Evolutionary conservation across 2,113 vertebrate genomes (phyloP).

Genomic region (Caretta caretta): DNA sequence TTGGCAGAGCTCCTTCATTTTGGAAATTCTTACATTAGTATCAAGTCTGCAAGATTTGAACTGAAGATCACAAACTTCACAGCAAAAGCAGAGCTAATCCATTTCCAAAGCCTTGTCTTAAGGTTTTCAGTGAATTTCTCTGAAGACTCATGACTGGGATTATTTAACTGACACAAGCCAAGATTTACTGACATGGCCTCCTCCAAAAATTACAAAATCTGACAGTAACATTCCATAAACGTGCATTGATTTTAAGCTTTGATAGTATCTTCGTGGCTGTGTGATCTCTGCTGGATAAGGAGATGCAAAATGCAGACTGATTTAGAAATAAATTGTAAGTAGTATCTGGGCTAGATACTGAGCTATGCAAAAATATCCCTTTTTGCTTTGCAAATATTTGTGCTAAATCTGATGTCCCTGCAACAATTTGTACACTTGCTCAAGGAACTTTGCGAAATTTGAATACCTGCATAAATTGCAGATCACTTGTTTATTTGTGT

Average conservation of each 20-base stretch:
- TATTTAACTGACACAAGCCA: not conserved
- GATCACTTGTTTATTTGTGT: not conserved
- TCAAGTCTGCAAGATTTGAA: rapidly evolving
- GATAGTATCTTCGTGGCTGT: slow-evolving; percentile 39
- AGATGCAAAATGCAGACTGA: slow-evolving; percentile 28
- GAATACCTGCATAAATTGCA: rapidly evolving
- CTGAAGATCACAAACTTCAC: rapidly evolving
- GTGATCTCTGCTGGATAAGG: not conserved
- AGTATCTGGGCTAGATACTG: slow-evolving; percentile 35
- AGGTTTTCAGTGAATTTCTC: not conserved
- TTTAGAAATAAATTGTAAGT: slow-evolving; percentile 50
- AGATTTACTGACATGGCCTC: not conserved
- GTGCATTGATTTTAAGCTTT: slow-evolving; percentile 7
- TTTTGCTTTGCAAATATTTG: not conserved
- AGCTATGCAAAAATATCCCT: not conserved
- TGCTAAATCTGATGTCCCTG: not conserved
- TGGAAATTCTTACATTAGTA: not conserved
- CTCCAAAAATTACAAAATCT: not conserved
- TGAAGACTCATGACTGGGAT: not conserved
- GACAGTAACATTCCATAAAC: not conserved
- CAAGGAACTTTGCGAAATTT: rapidly evolving
- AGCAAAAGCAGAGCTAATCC: rapidly evolving
- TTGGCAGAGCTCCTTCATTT: not conserved
- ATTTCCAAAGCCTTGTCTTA: not conserved
- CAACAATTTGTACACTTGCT: not conserved